phyloP scores from a whole-genome alignment of 1,140 invertebrate genomes.

The Heterodera schachtii region DNA sequence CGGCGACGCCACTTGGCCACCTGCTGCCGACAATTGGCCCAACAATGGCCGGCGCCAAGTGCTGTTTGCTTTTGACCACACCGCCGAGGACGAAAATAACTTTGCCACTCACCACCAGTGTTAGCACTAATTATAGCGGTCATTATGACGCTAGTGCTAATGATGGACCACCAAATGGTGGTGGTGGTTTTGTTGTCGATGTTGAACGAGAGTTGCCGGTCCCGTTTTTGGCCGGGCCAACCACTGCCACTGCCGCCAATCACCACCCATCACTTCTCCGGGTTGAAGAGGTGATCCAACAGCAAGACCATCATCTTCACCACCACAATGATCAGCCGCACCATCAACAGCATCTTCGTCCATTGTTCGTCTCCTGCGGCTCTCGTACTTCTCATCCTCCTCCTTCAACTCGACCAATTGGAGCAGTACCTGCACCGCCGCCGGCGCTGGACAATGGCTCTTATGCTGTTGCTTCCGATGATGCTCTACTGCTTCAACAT shows the following conservation, averaged over 20 bases:
- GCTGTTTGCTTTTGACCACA: background rate
- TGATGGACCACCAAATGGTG: too few species aligned
- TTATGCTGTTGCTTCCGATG: too few species aligned
- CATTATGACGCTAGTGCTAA: too few species aligned
- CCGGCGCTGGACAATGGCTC: background rate
- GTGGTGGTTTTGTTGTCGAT: too few species aligned
- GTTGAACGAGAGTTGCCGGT: too few species aligned
- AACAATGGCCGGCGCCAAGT: background rate
- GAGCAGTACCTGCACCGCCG: background rate
- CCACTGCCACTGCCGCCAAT: too few species aligned
- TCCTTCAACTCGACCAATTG: background rate
- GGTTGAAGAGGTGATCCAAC: background rate
- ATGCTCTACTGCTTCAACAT: too few species aligned
- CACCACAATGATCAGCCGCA: too few species aligned
- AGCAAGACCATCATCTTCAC: background rate
- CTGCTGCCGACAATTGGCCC: background rate
- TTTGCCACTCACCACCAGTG: background rate
- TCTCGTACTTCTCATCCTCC: too few species aligned
- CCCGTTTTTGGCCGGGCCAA: too few species aligned
- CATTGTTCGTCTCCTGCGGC: background rate
- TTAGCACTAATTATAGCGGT: too few species aligned
- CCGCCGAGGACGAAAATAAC: constrained; percentile 10
- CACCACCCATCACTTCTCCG: too few species aligned
- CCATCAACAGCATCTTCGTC: background rate
- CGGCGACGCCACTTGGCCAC: background rate